Evolutionary conservation across 1,140 invertebrate species (phyloP), one percentile per base, ranked within the genome.

Genomic region (Metaphire vulgaris): DNA sequence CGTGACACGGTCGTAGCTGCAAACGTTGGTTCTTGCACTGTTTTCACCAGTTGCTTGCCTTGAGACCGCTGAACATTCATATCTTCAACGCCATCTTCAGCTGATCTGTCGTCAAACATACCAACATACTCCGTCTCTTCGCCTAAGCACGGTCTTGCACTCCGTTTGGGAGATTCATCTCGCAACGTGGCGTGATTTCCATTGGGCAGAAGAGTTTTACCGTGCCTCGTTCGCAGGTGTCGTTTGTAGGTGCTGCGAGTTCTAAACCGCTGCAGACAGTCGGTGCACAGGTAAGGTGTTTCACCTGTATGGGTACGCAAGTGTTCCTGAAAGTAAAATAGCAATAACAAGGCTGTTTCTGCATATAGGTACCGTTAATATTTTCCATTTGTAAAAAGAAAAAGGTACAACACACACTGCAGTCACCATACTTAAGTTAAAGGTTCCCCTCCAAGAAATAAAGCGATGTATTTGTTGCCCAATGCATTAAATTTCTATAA

Each of bases 181-280:
- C 41, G 41, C 21, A 21, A 56, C 41, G 21, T 12, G 6, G 21
- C 41, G 6, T 21, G 41, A 12, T 12, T 56, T 6, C 41, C 41
- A 56, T 6, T 12, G 6, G 41, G n/a, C 2, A 64, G n/a, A 1
- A 73, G 28, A 2, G 56, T 14, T n/a, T 41, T 56, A 26, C 34
- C 34, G 79, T 91, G 90, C 15, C 89, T 79, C 30, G 86, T 87
- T 79, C 85, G 89, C 72, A 90, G 80, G 81, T 90, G 90, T 28
- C 90, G 85, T 81, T 90, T 90, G 81, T 90, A 90, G 15, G 90
- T 90, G 77, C 90, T 90, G 29, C 89, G 83, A 0, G 90, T 90
- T 84, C 90, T 90, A 79, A 90, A 90, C 76, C 89, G 82, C 74
- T 88, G 87, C 2, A 88, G 85, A 83, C 90, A 91, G 78, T 90